Conservation (phyloP, 2,888 invertebrate genomes). For the Macrosiphum euphorbiae region DNA sequence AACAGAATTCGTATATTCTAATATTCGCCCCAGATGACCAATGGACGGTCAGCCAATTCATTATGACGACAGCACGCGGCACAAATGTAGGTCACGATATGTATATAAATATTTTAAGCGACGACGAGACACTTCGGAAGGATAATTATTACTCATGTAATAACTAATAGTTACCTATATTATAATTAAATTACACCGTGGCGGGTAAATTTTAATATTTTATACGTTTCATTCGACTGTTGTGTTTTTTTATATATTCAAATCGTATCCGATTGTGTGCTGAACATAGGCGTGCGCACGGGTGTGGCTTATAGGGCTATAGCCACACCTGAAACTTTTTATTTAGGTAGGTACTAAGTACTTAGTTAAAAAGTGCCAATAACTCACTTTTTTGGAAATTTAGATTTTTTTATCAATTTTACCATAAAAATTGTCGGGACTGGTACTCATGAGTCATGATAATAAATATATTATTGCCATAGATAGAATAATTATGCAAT, state of each 20-base stretch:
- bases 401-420: no score
- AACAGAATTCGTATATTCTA: background rate
- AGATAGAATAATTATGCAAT: no score
- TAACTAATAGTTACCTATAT: background rate
- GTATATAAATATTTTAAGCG: background rate
- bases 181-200: background rate
- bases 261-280: background rate
- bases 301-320: no score
- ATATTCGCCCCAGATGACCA: background rate
- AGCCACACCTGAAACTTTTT: no score
- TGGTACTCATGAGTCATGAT: no score
- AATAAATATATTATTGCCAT: no score
- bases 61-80: background rate
- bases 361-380: no score
- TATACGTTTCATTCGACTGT: background rate
- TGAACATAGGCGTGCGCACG: no score
- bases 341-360: no score
- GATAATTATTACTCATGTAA: background rate
- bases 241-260: background rate
- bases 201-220: background rate
- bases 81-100: background rate
- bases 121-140: background rate
- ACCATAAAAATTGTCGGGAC: no score
- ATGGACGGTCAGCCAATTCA: background rate
- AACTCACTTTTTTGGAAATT: no score